phyloP scores from a whole-genome alignment of 2,797 vertebrate genomes.

The Megalops cyprinoides region DNA sequence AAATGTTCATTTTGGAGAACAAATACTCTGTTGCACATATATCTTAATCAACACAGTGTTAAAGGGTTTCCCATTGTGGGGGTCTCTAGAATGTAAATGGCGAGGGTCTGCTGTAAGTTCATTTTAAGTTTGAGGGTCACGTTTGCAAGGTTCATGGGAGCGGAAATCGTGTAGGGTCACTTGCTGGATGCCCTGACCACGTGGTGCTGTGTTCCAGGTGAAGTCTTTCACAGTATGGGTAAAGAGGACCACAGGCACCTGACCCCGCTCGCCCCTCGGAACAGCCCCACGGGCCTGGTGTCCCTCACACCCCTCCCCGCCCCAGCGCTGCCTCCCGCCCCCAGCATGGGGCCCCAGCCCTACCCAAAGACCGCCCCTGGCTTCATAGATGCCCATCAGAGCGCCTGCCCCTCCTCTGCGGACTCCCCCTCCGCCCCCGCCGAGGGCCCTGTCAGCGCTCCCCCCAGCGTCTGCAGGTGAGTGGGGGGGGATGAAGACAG shows the following conservation, averaged over 20 bases:
- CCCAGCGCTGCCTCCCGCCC: slow-evolving; percentile 76
- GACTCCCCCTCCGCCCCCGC: slow-evolving; percentile 77
- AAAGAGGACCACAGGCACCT: slow-evolving; percentile 91
- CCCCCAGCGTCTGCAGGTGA: slow-evolving; percentile 96
- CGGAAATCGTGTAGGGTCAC: no score
- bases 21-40: no score
- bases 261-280: slow-evolving; percentile 79
- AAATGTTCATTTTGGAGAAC: no score
- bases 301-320: slow-evolving; percentile 84
- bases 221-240: slow-evolving; percentile 91
- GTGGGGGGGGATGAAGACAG: slow-evolving; percentile 22
- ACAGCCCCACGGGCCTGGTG: slow-evolving; percentile 82
- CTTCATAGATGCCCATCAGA: slow-evolving; percentile 84
- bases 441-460: slow-evolving; percentile 85
- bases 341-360: slow-evolving; percentile 80
- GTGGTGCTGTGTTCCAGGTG: slow-evolving; percentile 70
- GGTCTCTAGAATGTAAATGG: no score
- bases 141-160: no score
- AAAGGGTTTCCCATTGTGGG: no score
- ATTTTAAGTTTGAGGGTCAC: no score
- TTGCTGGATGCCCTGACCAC: not conserved
- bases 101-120: no score
- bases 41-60: no score
- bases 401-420: slow-evolving; percentile 81
- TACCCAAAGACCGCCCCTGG: slow-evolving; percentile 89